Percentiles rank a stretch among this genome's conserved stretches.
Evolutionary conservation across 2,888 invertebrate species (phyloP).

Genomic region (Andrena fulva): DNA sequence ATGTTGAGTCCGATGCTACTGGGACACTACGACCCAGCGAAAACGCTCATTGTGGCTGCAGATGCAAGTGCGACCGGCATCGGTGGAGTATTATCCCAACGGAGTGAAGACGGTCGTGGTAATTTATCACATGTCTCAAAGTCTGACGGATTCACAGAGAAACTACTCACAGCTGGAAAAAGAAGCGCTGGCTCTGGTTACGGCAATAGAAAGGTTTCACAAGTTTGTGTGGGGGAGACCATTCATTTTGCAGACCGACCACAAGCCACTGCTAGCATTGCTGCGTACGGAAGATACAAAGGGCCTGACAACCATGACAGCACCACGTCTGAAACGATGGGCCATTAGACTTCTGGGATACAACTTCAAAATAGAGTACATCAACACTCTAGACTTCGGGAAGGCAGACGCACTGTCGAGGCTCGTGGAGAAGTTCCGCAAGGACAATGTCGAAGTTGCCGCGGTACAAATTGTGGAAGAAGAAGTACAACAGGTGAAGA

Average conservation of each 20-base stretch:
- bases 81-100: background rate
- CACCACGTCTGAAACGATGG: background rate
- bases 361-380: conserved; percentile 1
- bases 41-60: conserved; percentile 4
- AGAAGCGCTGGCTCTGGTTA: background rate
- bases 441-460: background rate
- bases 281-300: background rate
- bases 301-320: background rate
- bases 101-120: background rate
- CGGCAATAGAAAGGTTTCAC: background rate
- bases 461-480: background rate
- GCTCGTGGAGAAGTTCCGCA: background rate
- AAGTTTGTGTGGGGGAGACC: conserved; percentile 4
- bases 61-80: background rate
- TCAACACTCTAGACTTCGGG: background rate
- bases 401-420: conserved; percentile 6
- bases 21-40: background rate
- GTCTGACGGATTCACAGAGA: background rate
- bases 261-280: background rate
- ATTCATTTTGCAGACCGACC: background rate
- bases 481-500: background rate
- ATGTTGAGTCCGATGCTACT: conserved; percentile 2
- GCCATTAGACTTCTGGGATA: background rate
- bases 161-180: conserved; percentile 25
- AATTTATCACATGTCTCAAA: background rate